These are phyloP conservation scores for Lophius piscatorius DNA, from an alignment of 2,113 vertebrate species.

Conservation along the genomic window DNA sequence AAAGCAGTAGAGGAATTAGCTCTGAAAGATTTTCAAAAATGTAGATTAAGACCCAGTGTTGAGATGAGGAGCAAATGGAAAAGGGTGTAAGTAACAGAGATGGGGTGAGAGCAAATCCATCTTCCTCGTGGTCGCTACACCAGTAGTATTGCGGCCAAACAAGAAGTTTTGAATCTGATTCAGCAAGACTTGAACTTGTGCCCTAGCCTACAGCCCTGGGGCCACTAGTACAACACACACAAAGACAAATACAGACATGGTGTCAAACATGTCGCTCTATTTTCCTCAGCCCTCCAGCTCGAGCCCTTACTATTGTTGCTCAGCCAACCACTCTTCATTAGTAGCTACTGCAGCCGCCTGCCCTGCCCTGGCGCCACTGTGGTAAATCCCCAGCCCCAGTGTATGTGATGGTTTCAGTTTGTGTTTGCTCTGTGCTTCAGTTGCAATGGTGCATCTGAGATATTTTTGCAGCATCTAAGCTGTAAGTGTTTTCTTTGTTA, in stretches of 20 bases:
- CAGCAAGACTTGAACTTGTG: conserved; percentile 68
- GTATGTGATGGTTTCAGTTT: conserved; percentile 21
- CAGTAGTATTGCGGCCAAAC: conserved; percentile 60
- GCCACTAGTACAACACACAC: conserved; percentile 36
- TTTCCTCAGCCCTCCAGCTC: conserved; percentile 67
- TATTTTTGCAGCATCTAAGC: conserved; percentile 4
- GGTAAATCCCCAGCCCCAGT: conserved; percentile 68
- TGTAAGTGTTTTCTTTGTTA: background rate
- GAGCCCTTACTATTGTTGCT: conserved; percentile 64
- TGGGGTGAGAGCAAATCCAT: conserved; percentile 39
- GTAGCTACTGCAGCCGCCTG: conserved; percentile 70
- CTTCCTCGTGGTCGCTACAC: conserved; percentile 24
- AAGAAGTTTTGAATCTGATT: conserved; percentile 65
- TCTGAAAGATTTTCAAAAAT: background rate
- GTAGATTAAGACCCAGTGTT: conserved; percentile 1
- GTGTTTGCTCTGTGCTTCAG: conserved; percentile 41
- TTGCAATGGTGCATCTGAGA: conserved; percentile 13
- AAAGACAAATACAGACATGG: conserved; percentile 39
- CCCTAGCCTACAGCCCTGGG: conserved; percentile 55
- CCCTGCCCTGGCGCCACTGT: conserved; percentile 72
- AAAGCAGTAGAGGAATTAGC: conserved; percentile 13
- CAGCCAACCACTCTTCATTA: conserved; percentile 74
- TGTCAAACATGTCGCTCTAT: conserved; percentile 70
- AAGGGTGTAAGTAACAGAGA: conserved; percentile 24
- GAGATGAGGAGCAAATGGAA: too few species aligned